phyloP scores from a whole-genome alignment of 2,888 invertebrate genomes.

The Drosophila hawaiiensis region DNA sequence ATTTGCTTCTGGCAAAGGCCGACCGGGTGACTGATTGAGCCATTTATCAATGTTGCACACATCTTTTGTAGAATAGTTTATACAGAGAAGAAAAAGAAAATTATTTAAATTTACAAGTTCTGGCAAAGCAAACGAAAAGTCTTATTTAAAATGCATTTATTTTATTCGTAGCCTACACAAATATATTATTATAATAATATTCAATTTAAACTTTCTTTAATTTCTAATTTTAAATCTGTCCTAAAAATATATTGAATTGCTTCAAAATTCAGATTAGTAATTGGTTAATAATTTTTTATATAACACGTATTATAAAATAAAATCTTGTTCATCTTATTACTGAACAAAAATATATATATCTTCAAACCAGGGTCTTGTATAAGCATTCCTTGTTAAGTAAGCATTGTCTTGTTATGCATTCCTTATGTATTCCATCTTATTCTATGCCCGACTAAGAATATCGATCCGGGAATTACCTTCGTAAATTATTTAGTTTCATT shows the following conservation, averaged over 20 bases:
- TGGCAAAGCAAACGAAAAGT: background rate
- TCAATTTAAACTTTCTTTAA: background rate
- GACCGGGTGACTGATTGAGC: conserved; percentile 24
- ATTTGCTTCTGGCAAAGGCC: conserved; percentile 39
- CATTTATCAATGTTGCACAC: conserved; percentile 41
- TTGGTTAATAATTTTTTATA: background rate
- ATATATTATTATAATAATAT: background rate
- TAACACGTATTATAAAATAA: too few species aligned
- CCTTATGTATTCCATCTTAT: background rate
- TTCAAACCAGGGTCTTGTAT: background rate
- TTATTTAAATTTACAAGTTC: background rate
- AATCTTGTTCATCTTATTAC: too few species aligned
- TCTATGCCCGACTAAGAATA: background rate
- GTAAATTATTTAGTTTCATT: background rate
- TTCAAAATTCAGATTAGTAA: background rate
- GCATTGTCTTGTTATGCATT: background rate
- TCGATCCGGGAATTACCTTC: background rate
- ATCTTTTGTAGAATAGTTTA: conserved; percentile 17
- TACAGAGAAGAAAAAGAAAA: background rate
- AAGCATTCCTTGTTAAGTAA: too few species aligned
- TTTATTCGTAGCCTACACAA: background rate
- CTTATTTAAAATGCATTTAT: background rate
- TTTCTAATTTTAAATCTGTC: background rate
- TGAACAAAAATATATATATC: too few species aligned
- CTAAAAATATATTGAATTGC: background rate